A percentile compares a stretch with the other conserved stretches of the same genome.
phyloP scores from a whole-genome alignment of 2,113 vertebrate species.

The Narcine bancroftii region DNA sequence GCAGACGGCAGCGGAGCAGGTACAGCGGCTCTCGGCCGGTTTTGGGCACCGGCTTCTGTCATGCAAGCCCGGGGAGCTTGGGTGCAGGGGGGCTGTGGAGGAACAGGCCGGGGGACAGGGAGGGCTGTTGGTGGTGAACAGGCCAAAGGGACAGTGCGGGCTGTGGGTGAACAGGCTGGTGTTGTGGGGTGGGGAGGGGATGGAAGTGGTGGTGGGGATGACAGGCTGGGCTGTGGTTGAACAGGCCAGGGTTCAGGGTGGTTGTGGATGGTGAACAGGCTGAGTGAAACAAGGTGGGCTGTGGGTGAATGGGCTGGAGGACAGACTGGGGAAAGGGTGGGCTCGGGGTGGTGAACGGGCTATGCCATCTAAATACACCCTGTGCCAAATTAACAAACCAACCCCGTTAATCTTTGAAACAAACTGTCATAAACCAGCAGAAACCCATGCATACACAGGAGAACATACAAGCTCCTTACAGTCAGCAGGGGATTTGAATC shows the following conservation, averaged over 20 bases:
- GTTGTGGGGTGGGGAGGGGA: slow-evolving; percentile 43
- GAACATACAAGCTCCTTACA: too few species aligned
- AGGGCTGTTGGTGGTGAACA: slow-evolving; percentile 40
- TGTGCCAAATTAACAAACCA: too few species aligned
- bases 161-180: slow-evolving; percentile 40
- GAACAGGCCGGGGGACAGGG: neutral
- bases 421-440: too few species aligned
- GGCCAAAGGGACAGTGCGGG: slow-evolving; percentile 39
- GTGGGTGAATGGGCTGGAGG: slow-evolving; percentile 30
- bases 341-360: neutral
- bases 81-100: slow-evolving; percentile 35
- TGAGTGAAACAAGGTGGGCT: slow-evolving; percentile 41
- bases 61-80: neutral
- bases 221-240: slow-evolving; percentile 15
- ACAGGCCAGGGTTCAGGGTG: slow-evolving; percentile 45
- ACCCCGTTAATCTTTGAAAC: too few species aligned
- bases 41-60: neutral
- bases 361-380: too few species aligned
- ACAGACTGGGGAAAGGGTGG: too few species aligned
- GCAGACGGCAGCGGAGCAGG: neutral
- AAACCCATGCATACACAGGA: too few species aligned
- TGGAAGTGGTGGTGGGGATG: slow-evolving; percentile 44
- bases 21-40: neutral
- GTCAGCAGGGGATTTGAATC: too few species aligned
- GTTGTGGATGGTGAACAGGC: slow-evolving; percentile 41